A percentile compares a stretch with the other conserved stretches of the same genome.
phyloP scores from a whole-genome alignment of 2,797 vertebrate genomes.

The Podarcis siculus region DNA sequence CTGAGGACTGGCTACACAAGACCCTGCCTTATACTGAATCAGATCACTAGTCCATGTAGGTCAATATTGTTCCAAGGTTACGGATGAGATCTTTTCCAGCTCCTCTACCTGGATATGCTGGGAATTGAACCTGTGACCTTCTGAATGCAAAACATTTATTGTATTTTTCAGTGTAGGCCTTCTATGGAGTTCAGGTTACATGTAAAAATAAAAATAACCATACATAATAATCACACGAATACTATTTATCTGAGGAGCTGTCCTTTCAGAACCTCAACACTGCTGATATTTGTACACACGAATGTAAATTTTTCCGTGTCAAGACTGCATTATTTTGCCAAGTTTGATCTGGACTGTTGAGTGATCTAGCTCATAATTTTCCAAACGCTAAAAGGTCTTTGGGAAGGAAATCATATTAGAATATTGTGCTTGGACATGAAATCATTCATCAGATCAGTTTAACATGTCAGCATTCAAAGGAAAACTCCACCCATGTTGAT shows the following conservation, averaged over 20 bases:
- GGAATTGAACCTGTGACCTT: neutral
- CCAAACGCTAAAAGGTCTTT: neutral
- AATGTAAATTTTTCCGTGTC: neutral
- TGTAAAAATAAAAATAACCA: neutral
- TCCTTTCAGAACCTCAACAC: conserved; percentile 59
- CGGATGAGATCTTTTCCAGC: neutral
- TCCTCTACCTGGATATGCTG: no score
- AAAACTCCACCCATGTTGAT: neutral
- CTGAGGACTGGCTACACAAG: neutral
- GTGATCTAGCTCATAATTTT: neutral
- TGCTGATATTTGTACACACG: neutral
- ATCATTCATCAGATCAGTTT: neutral
- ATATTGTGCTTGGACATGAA: neutral
- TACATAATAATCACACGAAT: neutral
- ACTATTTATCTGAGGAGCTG: conserved; percentile 45
- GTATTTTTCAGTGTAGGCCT: neutral
- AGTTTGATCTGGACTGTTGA: neutral
- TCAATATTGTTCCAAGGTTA: neutral
- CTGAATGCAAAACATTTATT: neutral
- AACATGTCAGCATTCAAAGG: neutral
- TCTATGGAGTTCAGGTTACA: neutral
- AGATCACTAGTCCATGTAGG: neutral
- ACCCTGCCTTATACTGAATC: neutral
- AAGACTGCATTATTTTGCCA: neutral
- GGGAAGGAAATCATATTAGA: neutral